Conservation (phyloP, 2,888 invertebrate genomes). For the Drosophila anomalata region DNA sequence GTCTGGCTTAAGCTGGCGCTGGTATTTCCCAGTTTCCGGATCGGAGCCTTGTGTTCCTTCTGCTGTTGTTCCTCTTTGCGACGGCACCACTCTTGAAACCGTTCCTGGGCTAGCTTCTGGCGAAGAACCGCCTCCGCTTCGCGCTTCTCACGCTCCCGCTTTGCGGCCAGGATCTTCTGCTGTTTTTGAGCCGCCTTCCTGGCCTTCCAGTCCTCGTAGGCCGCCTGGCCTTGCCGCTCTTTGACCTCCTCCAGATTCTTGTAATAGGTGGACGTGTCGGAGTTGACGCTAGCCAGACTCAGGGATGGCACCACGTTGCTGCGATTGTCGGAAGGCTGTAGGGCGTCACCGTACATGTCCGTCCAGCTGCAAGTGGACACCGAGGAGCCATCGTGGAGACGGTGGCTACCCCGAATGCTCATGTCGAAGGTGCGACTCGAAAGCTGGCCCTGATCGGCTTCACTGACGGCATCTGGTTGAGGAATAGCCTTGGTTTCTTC, state of each 20-base stretch:
- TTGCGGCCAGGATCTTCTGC: conserved; percentile 57
- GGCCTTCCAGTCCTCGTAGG: conserved; percentile 81
- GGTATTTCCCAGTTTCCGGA: neutral
- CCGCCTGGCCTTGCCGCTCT: conserved; percentile 55
- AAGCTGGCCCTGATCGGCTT: conserved; percentile 24
- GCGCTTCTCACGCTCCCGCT: conserved; percentile 65
- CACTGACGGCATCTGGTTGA: neutral
- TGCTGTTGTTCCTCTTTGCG: conserved; percentile 63
- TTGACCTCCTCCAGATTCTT: conserved; percentile 46
- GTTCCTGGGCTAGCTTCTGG: conserved; percentile 54
- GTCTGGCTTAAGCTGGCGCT: neutral
- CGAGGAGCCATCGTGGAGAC: conserved; percentile 47
- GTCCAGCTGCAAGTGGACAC: conserved; percentile 61
- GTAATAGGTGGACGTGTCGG: conserved; percentile 54
- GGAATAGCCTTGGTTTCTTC: neutral
- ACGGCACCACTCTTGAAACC: conserved; percentile 78
- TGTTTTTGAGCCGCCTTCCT: conserved; percentile 74
- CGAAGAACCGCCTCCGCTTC: conserved; percentile 59
- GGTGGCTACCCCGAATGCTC: conserved; percentile 12
- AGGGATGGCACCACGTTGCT: conserved; percentile 77
- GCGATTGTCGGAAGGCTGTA: conserved; percentile 53
- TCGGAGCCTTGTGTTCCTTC: conserved; percentile 12
- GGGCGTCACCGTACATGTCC: conserved; percentile 52
- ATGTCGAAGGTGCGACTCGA: conserved; percentile 56
- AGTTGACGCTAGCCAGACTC: conserved; percentile 69